A percentile compares a stretch with the other conserved stretches of the same genome.
Evolutionary conservation across 2,888 invertebrate genomes (phyloP).

Genomic region (Cryptocephalus primarius): DNA sequence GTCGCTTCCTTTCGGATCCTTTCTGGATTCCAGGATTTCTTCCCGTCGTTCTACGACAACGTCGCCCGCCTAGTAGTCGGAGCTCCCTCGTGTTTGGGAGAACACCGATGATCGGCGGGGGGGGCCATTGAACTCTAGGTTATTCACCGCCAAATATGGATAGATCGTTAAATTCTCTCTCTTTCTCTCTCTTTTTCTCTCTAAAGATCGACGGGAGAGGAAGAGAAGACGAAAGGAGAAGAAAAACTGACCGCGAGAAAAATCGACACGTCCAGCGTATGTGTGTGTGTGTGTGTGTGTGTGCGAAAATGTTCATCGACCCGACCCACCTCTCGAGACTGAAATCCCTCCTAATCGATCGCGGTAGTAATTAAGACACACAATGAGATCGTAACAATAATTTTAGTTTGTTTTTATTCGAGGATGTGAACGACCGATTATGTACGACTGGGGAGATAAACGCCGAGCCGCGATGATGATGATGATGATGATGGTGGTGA

Average conservation of each 20-base stretch:
- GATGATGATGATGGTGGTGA: too few species aligned
- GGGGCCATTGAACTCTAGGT: constrained; percentile 36
- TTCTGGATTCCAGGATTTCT: neutral
- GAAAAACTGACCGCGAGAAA: too few species aligned
- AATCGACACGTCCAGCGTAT: too few species aligned
- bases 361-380: neutral
- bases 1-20: too few species aligned
- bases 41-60: neutral
- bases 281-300: too few species aligned
- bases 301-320: too few species aligned
- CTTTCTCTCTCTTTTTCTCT: too few species aligned
- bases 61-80: neutral
- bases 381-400: constrained; percentile 4
- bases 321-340: too few species aligned
- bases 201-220: too few species aligned
- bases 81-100: neutral
- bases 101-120: neutral
- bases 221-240: too few species aligned
- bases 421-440: constrained; percentile 36
- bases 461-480: too few species aligned
- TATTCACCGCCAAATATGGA: constrained; percentile 37
- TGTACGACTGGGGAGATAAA: constrained; percentile 6
- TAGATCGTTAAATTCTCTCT: constrained; percentile 21
- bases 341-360: too few species aligned
- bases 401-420: constrained; percentile 29